Conservation (phyloP, 2,797 vertebrate genomes). For the Carapus acus region DNA sequence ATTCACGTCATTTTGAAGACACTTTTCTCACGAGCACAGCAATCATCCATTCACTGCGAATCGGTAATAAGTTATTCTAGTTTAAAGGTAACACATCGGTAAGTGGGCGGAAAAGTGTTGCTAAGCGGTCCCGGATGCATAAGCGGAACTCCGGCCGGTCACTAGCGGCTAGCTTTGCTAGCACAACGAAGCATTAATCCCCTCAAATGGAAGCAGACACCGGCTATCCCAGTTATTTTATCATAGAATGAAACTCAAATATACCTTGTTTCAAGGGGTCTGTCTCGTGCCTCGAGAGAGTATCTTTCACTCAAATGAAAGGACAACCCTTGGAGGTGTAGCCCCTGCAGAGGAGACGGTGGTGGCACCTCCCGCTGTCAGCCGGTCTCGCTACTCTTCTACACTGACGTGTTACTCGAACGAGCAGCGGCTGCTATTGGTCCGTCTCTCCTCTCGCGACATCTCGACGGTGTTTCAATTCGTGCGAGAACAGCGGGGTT, state of each 20-base stretch:
- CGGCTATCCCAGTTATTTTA: constrained; percentile 9
- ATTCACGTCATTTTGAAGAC: too few relatives aligned
- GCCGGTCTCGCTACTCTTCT: constrained; percentile 55
- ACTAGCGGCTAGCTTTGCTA: neutral
- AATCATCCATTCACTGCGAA: too few relatives aligned
- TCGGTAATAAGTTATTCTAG: too few relatives aligned
- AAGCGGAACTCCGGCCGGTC: constrained; percentile 8
- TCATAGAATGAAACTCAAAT: neutral
- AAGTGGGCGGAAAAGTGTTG: neutral
- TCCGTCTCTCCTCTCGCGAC: constrained; percentile 28
- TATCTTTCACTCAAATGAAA: constrained; percentile 6
- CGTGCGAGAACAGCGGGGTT: too few relatives aligned
- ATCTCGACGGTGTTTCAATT: neutral
- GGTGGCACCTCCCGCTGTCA: constrained; percentile 29
- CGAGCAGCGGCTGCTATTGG: constrained; percentile 54
- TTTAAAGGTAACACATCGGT: too few relatives aligned
- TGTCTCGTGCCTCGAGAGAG: constrained; percentile 12
- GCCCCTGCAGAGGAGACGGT: constrained; percentile 14
- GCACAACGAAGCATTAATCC: constrained; percentile 37
- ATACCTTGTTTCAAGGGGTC: constrained; percentile 53
- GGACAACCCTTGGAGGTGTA: constrained; percentile 46
- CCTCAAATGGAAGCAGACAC: constrained; percentile 8
- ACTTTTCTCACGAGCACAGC: too few relatives aligned
- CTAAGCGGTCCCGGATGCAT: neutral
- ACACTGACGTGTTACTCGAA: constrained; percentile 73